phyloP scores from a whole-genome alignment of 2,113 vertebrate genomes.

The Indicator indicator region DNA sequence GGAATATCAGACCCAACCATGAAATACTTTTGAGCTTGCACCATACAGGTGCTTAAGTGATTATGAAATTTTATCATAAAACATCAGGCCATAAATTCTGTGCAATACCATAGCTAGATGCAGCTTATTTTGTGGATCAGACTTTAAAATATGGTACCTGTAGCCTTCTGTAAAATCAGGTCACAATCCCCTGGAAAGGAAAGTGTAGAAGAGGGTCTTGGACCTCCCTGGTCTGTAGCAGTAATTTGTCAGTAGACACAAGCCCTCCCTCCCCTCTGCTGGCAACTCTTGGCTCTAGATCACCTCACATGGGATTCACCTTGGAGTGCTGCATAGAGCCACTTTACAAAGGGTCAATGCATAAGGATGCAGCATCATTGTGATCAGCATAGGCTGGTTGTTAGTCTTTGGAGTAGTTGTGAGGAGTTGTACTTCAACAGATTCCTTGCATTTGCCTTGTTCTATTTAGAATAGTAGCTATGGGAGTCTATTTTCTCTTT shows the following conservation, averaged over 20 bases:
- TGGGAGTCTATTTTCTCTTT: not conserved
- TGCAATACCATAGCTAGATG: not conserved
- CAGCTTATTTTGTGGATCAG: not conserved
- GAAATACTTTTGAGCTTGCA: accelerated
- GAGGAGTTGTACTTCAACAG: not conserved
- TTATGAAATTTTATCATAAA: not conserved
- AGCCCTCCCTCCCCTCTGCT: not conserved
- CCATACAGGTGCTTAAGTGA: not conserved
- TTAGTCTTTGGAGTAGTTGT: not conserved
- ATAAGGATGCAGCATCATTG: not conserved
- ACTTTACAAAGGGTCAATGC: not conserved
- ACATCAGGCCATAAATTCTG: not conserved
- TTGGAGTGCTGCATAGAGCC: not conserved
- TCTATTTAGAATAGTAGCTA: not conserved
- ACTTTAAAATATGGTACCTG: not conserved
- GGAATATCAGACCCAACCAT: not conserved
- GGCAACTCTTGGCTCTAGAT: not conserved
- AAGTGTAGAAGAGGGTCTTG: not conserved
- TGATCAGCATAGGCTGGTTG: not conserved
- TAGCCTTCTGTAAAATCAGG: not conserved
- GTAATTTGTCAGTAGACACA: accelerated
- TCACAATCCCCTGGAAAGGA: not conserved
- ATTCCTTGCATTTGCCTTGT: not conserved
- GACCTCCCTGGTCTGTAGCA: not conserved
- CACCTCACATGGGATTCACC: not conserved